phyloP scores from a whole-genome alignment of 2,797 vertebrate species.

The Mormyrops attenuatus region DNA sequence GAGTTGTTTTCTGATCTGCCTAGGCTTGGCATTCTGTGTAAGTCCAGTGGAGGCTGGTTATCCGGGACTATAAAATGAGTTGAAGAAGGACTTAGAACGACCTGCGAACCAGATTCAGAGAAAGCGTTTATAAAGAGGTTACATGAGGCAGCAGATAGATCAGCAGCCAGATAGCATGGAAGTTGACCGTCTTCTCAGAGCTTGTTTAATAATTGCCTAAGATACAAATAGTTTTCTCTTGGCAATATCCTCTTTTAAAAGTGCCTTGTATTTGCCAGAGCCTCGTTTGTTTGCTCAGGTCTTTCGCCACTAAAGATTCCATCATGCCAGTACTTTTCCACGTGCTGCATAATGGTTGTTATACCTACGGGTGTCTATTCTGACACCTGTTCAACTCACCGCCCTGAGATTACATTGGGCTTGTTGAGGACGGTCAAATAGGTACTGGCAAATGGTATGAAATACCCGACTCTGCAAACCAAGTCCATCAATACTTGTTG shows the following conservation, averaged over 20 bases:
- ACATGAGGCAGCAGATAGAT: neutral
- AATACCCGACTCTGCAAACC: neutral
- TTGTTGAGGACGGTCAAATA: neutral
- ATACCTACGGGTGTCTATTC: neutral
- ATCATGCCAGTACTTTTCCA: neutral
- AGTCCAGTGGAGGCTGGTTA: neutral
- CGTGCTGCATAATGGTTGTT: neutral
- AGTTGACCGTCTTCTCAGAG: neutral
- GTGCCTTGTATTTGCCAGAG: neutral
- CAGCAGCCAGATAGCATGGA: neutral
- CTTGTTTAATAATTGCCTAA: neutral
- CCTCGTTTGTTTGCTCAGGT: neutral
- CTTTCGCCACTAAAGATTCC: neutral
- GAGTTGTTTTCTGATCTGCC: neutral
- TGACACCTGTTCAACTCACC: neutral
- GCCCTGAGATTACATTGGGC: neutral
- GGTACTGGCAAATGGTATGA: neutral
- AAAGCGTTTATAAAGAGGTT: neutral
- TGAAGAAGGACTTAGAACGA: neutral
- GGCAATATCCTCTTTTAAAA: neutral
- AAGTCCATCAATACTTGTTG: neutral
- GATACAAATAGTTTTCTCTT: neutral
- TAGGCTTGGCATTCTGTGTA: neutral
- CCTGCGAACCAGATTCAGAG: neutral
- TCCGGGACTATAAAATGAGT: neutral